These are phyloP conservation scores for Salarias fasciatus DNA, from an alignment of 2,797 vertebrate species.

Conservation along the genomic window DNA sequence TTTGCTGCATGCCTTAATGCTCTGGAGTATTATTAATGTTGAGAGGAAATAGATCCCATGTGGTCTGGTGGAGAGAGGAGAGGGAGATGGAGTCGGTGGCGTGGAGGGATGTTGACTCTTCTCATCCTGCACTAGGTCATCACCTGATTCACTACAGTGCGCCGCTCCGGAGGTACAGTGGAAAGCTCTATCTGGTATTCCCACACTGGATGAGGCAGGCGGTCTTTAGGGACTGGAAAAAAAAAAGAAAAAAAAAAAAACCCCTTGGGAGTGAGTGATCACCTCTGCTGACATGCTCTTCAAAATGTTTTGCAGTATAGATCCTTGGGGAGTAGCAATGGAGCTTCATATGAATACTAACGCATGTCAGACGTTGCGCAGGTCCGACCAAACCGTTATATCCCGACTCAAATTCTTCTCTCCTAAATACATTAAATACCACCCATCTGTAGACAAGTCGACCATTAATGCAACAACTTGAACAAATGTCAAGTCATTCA, in stretches of 20 bases:
- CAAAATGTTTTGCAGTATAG: constrained; percentile 44
- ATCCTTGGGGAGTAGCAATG: constrained; percentile 26
- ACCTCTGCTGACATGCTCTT: constrained; percentile 35
- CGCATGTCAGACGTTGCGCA: constrained; percentile 12
- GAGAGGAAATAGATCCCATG: constrained; percentile 81
- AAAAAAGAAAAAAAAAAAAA: too few relatives aligned
- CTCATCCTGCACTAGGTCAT: constrained; percentile 75
- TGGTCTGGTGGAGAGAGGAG: constrained; percentile 44
- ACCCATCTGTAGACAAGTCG: constrained; percentile 19
- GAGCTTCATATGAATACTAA: constrained; percentile 5
- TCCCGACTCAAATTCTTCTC: background rate
- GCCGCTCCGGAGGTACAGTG: constrained; percentile 49
- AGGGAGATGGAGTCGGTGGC: constrained; percentile 8
- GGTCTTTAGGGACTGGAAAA: constrained; percentile 57
- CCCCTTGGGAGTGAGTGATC: constrained; percentile 52
- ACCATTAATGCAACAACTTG: constrained; percentile 4
- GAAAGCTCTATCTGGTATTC: constrained; percentile 48
- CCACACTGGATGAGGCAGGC: constrained; percentile 64
- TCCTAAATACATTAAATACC: constrained; percentile 28
- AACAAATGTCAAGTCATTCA: constrained; percentile 19
- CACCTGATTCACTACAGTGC: constrained; percentile 64
- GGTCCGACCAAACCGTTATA: background rate
- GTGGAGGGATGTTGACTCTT: constrained; percentile 56
- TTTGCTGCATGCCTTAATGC: constrained; percentile 79
- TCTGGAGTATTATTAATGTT: constrained; percentile 77